Percentiles rank a stretch among this genome's conserved stretches.
Conservation (phyloP, 2,113 vertebrate species). For the Pterocles orientalis region DNA sequence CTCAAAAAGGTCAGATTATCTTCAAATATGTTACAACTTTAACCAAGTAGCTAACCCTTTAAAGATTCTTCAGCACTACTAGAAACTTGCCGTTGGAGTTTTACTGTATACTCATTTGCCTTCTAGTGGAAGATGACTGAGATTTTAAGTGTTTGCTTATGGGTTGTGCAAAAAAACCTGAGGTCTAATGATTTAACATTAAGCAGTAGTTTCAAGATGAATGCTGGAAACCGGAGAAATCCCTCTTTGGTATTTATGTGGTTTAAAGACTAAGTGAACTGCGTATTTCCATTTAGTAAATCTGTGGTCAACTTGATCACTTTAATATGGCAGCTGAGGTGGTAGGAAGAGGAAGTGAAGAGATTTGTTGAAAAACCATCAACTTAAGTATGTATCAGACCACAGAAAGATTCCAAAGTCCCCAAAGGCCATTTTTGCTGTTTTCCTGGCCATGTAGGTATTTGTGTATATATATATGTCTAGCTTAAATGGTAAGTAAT, state of each 20-base stretch:
- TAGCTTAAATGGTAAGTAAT: constrained; percentile 61
- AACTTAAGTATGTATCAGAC: constrained; percentile 53
- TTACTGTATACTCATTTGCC: neutral
- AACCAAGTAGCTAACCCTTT: neutral
- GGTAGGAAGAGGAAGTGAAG: constrained; percentile 50
- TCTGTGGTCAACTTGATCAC: constrained; percentile 73
- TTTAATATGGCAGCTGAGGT: constrained; percentile 68
- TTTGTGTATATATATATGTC: neutral
- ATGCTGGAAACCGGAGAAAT: constrained; percentile 58
- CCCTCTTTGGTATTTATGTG: constrained; percentile 68
- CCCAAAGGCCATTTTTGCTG: constrained; percentile 33
- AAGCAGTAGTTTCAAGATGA: constrained; percentile 51
- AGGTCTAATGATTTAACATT: constrained; percentile 55
- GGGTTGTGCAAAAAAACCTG: neutral
- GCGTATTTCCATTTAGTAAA: constrained; percentile 66
- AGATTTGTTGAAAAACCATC: constrained; percentile 60
- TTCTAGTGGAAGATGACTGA: neutral
- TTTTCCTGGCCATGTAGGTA: neutral
- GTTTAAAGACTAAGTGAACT: constrained; percentile 62
- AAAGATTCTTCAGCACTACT: neutral
- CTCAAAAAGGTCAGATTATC: neutral
- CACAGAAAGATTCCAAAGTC: constrained; percentile 61
- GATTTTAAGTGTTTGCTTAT: constrained; percentile 34
- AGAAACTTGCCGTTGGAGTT: neutral
- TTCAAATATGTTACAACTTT: neutral